phyloP scores from a whole-genome alignment of 2,888 invertebrate species.

The Tetheella fluctuosa region DNA sequence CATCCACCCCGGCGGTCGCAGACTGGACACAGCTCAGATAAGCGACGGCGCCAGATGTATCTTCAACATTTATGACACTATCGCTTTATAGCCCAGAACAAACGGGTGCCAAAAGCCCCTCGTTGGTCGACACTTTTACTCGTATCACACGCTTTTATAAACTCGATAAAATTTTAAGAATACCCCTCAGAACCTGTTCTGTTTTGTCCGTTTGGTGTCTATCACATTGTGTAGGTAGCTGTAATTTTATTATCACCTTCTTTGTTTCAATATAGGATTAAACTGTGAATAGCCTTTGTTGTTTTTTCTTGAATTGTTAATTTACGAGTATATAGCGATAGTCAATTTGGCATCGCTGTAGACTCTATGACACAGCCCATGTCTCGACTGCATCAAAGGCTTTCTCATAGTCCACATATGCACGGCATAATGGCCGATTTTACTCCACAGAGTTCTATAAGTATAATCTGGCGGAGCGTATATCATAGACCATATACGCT shows the following conservation, averaged over 20 bases:
- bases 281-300: not conserved
- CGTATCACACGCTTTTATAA: constrained; percentile 73
- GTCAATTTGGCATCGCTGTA: not conserved
- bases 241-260: constrained; percentile 72
- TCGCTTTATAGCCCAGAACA: constrained; percentile 39
- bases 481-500: no score
- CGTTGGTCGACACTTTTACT: constrained; percentile 73
- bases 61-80: constrained; percentile 51
- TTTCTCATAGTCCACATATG: no score
- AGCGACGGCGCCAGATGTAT: constrained; percentile 68
- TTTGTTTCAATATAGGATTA: constrained; percentile 51
- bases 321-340: not conserved
- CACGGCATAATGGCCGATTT: no score
- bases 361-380: not conserved
- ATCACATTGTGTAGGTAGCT: constrained; percentile 32
- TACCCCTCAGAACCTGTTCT: constrained; percentile 20
- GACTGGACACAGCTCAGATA: constrained; percentile 34
- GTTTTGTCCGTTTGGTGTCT: constrained; percentile 19
- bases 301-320: not conserved
- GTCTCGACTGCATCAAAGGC: no score
- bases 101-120: constrained; percentile 81
- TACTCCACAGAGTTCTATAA: no score
- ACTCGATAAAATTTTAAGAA: constrained; percentile 60
- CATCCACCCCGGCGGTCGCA: constrained; percentile 23
- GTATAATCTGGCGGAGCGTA: no score